These are phyloP conservation scores for Microtus ochrogaster DNA, from an alignment of 2,113 vertebrate genomes.

Conservation along the genomic window DNA sequence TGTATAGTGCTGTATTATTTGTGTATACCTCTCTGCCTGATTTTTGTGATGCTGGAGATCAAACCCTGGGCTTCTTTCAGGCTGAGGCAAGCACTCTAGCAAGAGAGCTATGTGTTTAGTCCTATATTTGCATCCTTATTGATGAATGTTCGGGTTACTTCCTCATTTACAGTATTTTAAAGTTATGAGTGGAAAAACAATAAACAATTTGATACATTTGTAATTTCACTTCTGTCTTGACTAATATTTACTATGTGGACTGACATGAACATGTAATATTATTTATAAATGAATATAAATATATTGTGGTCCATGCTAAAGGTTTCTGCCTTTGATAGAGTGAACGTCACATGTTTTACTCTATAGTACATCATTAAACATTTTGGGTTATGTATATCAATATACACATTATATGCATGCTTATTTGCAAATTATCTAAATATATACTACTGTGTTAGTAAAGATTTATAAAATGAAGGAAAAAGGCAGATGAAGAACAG, in stretches of 20 bases:
- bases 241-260: background rate
- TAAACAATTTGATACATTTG: background rate
- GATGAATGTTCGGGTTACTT: background rate
- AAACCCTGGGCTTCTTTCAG: background rate
- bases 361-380: background rate
- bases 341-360: background rate
- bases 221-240: background rate
- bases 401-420: background rate
- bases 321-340: background rate
- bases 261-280: background rate
- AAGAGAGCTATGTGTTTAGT: background rate
- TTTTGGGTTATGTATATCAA: background rate
- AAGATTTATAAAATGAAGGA: background rate
- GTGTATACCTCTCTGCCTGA: background rate
- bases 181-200: background rate
- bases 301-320: background rate
- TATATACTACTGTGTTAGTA: background rate
- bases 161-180: background rate
- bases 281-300: background rate
- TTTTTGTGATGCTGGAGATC: background rate
- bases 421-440: background rate
- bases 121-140: background rate
- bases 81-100: background rate
- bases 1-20: background rate
- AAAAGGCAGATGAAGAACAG: background rate